phyloP scores from a whole-genome alignment of 2,888 invertebrate species.

The Protophormia terraenovae region DNA sequence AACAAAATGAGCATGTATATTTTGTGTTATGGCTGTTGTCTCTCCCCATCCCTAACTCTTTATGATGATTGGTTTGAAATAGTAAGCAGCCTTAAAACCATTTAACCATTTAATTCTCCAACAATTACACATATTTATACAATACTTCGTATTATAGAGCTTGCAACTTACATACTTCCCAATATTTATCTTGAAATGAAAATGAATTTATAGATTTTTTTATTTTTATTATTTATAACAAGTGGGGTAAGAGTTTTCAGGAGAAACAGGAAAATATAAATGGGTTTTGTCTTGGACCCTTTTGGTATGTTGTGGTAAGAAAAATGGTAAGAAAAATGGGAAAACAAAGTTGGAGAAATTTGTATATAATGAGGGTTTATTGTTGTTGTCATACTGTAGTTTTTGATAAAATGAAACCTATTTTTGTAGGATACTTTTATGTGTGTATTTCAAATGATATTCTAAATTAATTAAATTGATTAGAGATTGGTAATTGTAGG shows the following conservation, averaged over 20 bases:
- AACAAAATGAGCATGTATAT: slow-evolving; percentile 23
- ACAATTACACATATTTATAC: slow-evolving; percentile 63
- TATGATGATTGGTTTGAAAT: slow-evolving; percentile 44
- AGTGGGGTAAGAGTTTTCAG: slow-evolving; percentile 21
- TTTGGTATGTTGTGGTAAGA: no score
- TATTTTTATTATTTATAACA: not conserved
- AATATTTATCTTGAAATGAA: slow-evolving; percentile 47
- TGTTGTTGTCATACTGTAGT: no score
- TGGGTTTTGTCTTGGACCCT: slow-evolving; percentile 5
- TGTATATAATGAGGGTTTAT: no score
- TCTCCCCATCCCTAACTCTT: not conserved
- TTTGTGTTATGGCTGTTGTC: slow-evolving; percentile 36
- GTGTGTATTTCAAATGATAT: no score
- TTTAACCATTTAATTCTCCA: slow-evolving; percentile 67
- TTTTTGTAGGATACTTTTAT: no score
- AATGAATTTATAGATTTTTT: slow-evolving; percentile 60
- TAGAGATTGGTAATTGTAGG: no score
- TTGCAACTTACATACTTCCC: not conserved
- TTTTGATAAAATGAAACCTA: no score
- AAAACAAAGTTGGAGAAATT: no score
- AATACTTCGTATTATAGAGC: not conserved
- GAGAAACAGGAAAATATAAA: slow-evolving; percentile 16
- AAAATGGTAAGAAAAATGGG: no score
- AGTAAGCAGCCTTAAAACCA: slow-evolving; percentile 61
- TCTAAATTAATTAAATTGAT: no score